phyloP scores from a whole-genome alignment of 2,113 vertebrate species.

The Cottus gobio region DNA sequence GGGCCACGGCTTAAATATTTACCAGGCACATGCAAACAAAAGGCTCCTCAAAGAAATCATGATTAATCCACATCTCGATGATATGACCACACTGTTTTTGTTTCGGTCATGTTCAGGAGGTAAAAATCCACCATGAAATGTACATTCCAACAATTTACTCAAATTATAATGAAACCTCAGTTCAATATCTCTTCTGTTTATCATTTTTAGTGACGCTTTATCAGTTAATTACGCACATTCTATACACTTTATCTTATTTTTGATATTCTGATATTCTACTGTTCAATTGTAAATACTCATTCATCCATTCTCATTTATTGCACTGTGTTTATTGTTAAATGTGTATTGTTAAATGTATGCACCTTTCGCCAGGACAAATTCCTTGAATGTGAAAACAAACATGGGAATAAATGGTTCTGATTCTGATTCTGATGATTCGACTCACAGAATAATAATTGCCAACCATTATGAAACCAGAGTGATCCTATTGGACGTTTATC shows the following conservation, averaged over 20 bases:
- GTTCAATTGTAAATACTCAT: no score
- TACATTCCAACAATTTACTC: no score
- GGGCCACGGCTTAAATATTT: constrained; percentile 82
- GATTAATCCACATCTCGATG: constrained; percentile 51
- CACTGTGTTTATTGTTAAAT: no score
- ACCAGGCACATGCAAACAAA: constrained; percentile 78
- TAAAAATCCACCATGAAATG: not conserved
- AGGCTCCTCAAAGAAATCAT: constrained; percentile 48
- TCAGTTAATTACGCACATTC: no score
- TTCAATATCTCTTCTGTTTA: not conserved
- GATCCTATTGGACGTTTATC: not conserved
- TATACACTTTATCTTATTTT: no score
- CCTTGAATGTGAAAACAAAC: no score
- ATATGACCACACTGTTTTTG: constrained; percentile 8
- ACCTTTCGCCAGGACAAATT: no score
- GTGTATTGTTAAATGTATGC: no score
- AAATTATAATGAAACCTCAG: not conserved
- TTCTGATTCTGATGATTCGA: no score
- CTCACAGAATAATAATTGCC: not conserved
- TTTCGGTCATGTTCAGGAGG: not conserved
- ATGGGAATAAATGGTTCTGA: no score
- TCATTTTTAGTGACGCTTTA: not conserved
- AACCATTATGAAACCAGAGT: not conserved
- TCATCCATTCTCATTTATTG: no score
- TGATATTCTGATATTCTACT: no score